These are phyloP conservation scores for Medauroidea extradentata DNA, from an alignment of 1,140 invertebrate species.

Conservation along the genomic window DNA sequence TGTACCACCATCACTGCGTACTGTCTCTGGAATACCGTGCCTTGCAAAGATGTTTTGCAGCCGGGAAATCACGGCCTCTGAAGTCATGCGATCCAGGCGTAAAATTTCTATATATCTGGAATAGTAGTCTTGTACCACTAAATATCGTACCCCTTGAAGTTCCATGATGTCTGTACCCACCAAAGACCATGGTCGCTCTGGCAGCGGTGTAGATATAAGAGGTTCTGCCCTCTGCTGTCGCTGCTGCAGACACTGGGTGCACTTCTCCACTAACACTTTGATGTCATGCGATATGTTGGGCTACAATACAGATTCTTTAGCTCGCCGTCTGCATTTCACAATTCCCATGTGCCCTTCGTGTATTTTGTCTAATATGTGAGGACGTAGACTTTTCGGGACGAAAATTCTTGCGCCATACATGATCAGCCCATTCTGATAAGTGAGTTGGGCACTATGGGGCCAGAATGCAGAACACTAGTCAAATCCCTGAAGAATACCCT, in stretches of 20 bases:
- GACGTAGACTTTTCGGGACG: background rate
- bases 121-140: slow-evolving; percentile 1
- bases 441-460: background rate
- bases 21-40: background rate
- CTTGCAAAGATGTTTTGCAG: background rate
- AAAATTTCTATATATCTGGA: background rate
- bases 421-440: background rate
- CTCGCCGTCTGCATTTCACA: background rate
- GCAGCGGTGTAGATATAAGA: background rate
- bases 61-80: background rate
- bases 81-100: background rate
- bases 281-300: background rate
- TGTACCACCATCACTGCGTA: background rate
- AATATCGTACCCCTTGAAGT: background rate
- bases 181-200: background rate
- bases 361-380: background rate
- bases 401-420: background rate
- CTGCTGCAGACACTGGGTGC: background rate
- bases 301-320: background rate
- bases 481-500: background rate
- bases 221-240: background rate
- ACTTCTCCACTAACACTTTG: background rate
- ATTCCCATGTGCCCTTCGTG: slow-evolving; percentile 2
- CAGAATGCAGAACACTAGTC: background rate
- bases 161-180: background rate